These are phyloP conservation scores for Bothrops jararaca DNA, from an alignment of 2,113 vertebrate genomes.

Conservation along the genomic window DNA sequence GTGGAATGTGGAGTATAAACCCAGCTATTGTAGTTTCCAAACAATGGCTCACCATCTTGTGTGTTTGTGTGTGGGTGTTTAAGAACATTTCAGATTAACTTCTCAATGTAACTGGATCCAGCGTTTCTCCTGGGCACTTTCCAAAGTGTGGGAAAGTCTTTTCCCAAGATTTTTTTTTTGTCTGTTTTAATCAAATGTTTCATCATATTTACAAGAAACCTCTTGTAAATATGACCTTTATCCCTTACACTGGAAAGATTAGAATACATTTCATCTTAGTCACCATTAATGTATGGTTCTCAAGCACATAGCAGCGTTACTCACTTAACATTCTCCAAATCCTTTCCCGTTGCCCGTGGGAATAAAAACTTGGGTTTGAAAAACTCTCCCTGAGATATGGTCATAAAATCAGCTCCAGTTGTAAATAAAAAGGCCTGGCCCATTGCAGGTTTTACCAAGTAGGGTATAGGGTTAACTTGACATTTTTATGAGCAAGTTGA, in stretches of 20 bases:
- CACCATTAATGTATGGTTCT: conserved; percentile 29
- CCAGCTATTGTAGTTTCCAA: background rate
- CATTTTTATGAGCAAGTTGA: background rate
- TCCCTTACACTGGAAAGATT: conserved; percentile 8
- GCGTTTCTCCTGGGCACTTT: background rate
- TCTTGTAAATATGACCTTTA: background rate
- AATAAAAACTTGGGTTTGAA: conserved; percentile 12
- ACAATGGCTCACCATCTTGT: background rate
- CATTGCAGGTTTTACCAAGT: background rate
- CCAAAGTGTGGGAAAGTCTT: conserved; percentile 6
- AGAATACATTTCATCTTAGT: background rate
- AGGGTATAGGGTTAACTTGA: background rate
- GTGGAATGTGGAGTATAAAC: background rate
- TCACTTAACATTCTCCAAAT: conserved; percentile 38
- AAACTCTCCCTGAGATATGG: too few relatives aligned
- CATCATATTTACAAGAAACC: background rate
- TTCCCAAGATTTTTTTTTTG: background rate
- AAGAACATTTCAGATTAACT: background rate
- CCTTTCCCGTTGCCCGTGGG: conserved; percentile 3
- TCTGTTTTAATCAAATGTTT: conserved; percentile 8
- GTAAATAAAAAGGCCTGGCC: background rate
- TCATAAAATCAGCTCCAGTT: background rate
- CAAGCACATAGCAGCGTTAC: conserved; percentile 34
- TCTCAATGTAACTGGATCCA: background rate
- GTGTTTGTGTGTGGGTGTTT: background rate